phyloP scores from a whole-genome alignment of 2,797 vertebrate genomes.

The Amniataba percoides region DNA sequence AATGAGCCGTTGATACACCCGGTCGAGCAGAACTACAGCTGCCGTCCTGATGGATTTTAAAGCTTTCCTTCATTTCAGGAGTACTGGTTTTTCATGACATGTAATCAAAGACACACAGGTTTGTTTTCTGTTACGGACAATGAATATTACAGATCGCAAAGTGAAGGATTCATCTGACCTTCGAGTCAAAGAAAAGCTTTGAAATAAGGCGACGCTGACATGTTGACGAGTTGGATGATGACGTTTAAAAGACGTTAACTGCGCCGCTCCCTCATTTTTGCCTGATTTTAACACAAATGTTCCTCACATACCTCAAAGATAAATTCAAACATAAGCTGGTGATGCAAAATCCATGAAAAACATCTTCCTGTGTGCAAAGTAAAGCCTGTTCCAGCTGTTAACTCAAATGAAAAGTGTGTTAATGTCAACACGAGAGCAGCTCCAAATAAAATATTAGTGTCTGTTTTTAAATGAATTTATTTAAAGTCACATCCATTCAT shows the following conservation, averaged over 20 bases:
- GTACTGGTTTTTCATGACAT: neutral
- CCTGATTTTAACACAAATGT: neutral
- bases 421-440: neutral
- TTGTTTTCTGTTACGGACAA: neutral
- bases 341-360: neutral
- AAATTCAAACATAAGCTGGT: neutral
- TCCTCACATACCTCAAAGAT: neutral
- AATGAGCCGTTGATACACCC: neutral
- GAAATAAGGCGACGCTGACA: neutral
- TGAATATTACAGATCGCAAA: neutral
- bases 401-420: neutral
- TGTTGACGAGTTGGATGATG: neutral
- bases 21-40: neutral
- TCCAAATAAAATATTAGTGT: neutral
- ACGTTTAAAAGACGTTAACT: too few species aligned
- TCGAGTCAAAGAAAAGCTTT: neutral
- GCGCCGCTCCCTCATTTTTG: neutral
- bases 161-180: neutral
- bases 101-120: too few species aligned
- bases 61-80: neutral
- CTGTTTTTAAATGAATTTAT: neutral
- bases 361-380: neutral
- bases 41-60: neutral
- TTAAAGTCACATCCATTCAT: constrained; percentile 3
- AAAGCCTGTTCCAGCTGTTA: neutral